Conservation (phyloP, 2,888 invertebrate species). For the Dryocosmus kuriphilus region DNA sequence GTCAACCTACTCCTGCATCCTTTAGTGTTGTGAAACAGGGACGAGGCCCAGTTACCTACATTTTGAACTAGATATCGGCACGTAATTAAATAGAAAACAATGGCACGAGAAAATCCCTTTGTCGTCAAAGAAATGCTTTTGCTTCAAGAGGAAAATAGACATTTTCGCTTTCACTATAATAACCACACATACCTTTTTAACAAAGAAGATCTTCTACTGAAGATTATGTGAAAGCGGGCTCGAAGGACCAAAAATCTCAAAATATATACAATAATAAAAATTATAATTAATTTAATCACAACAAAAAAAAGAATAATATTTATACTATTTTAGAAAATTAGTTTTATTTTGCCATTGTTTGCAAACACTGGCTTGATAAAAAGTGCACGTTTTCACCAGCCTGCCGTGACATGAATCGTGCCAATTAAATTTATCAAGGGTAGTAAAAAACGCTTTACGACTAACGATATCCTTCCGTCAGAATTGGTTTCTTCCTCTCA, state of each 20-base stretch:
- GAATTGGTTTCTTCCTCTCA: background rate
- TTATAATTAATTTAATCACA: background rate
- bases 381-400: background rate
- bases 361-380: background rate
- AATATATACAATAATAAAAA: background rate
- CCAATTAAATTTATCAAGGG: slow-evolving; percentile 12
- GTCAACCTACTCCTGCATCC: slow-evolving; percentile 59
- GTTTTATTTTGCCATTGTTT: background rate
- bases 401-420: slow-evolving; percentile 11
- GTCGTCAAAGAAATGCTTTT: slow-evolving; percentile 3
- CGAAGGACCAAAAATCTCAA: no score
- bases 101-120: slow-evolving; percentile 49
- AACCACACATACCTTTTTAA: background rate
- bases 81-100: slow-evolving; percentile 55
- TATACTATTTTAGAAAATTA: background rate
- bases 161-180: background rate
- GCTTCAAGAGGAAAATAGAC: background rate
- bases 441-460: background rate
- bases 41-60: slow-evolving; percentile 69
- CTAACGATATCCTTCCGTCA: background rate
- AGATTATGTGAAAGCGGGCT: background rate
- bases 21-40: slow-evolving; percentile 63
- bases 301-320: no score
- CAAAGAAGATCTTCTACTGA: background rate
- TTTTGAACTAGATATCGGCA: slow-evolving; percentile 59